phyloP scores from a whole-genome alignment of 2,888 invertebrate species.

The Quadroppia sp. region DNA sequence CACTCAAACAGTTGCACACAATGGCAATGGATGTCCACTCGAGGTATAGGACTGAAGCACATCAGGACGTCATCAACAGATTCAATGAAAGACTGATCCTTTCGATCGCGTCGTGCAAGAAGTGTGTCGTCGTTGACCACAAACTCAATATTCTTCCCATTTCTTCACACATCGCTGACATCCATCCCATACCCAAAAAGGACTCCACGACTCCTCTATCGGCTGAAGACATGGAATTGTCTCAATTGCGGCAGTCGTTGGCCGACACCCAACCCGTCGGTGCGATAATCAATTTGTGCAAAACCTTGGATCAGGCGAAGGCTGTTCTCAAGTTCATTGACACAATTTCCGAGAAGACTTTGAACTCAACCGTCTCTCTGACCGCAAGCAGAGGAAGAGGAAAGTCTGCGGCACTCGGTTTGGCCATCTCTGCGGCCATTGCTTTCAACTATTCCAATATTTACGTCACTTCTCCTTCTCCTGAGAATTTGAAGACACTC shows the following conservation, averaged over 20 bases:
- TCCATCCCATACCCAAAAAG: constrained; percentile 62
- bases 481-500: constrained; percentile 94
- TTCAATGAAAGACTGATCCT: constrained; percentile 93
- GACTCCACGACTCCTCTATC: constrained; percentile 38
- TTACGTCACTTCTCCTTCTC: constrained; percentile 95
- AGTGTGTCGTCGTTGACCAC: constrained; percentile 83
- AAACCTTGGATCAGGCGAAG: constrained; percentile 86
- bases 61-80: constrained; percentile 80
- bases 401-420: constrained; percentile 93
- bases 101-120: constrained; percentile 77
- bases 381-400: constrained; percentile 96
- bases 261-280: constrained; percentile 89
- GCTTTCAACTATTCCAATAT: constrained; percentile 80
- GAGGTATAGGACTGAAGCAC: constrained; percentile 88
- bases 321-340: constrained; percentile 89
- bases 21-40: constrained; percentile 99
- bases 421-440: constrained; percentile 68
- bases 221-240: constrained; percentile 44
- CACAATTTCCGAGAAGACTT: constrained; percentile 84
- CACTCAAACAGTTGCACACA: constrained; percentile 87
- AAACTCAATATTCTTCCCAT: constrained; percentile 84
- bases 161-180: constrained; percentile 77
- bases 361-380: constrained; percentile 82
- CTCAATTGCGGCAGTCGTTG: constrained; percentile 68
- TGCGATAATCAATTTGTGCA: constrained; percentile 77